Evolutionary conservation across 2,888 invertebrate genomes (phyloP).

Genomic region (Papilio elwesi): DNA sequence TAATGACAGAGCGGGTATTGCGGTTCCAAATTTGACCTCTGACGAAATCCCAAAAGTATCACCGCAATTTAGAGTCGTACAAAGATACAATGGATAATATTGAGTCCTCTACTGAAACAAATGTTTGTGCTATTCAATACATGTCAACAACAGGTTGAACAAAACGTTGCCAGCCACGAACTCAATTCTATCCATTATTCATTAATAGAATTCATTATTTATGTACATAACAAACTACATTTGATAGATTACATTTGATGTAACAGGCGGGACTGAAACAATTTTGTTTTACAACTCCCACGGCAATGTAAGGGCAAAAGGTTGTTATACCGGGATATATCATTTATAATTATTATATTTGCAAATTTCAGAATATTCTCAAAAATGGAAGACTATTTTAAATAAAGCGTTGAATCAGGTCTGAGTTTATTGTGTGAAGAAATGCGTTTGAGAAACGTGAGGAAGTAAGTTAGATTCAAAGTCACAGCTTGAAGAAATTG

Average conservation of each 20-base stretch:
- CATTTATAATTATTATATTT: not conserved
- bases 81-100: not conserved
- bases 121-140: no score
- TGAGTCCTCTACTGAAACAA: not conserved
- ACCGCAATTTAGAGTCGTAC: not conserved
- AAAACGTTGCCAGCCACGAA: not conserved
- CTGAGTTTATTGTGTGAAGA: not conserved
- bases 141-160: not conserved
- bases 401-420: not conserved
- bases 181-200: slow-evolving; percentile 7
- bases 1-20: no score
- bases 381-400: not conserved
- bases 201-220: slow-evolving; percentile 14
- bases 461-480: not conserved
- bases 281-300: not conserved
- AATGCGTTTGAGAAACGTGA: not conserved
- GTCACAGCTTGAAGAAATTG: no score
- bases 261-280: not conserved
- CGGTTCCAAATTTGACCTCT: no score
- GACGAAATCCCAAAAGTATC: not conserved
- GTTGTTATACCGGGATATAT: not conserved
- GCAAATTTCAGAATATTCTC: no score
- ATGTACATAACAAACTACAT: slow-evolving; percentile 27
- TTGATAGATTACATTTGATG: no score
- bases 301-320: not conserved